Evolutionary conservation across 2,113 vertebrate genomes (phyloP), one percentile per base, ranked within the genome.

Genomic region (Tringa solitaria): DNA sequence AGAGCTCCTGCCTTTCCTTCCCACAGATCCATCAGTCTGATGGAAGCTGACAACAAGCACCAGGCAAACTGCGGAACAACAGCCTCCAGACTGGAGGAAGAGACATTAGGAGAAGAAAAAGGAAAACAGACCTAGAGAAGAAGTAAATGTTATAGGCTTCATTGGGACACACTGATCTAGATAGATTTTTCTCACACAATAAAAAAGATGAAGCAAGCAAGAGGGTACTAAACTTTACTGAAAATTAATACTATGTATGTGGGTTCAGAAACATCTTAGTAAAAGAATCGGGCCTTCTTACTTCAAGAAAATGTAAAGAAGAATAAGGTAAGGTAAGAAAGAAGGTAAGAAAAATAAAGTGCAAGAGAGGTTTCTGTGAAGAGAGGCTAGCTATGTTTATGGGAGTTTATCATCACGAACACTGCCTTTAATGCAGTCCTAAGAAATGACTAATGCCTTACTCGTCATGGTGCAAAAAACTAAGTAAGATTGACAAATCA

Each of bases 291-390:
- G 51, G 33, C 59, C 65, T 90, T 93, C 82, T 95, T 93, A 95
- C 88, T 90, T 93, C 69, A 84, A 70, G 61, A 72, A 96, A 97
- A 97, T 79, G 19, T n/a, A n/a, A n/a, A n/a, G n/a, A n/a, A n/a
- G n/a, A n/a, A n/a, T n/a, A n/a, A n/a, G n/a, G n/a, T n/a, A n/a
- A n/a, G n/a, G n/a, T n/a, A n/a, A n/a, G n/a, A n/a, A n/a, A n/a
- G n/a, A n/a, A n/a, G n/a, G 30, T 59, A 33, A 67, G 17, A 48
- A 84, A 90, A 91, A 70, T 46, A 8, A 87, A 78, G 20, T 50
- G 51, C 68, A 87, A 45, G 46, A 39, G 11, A 41, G 19, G 14
- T 17, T 84, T 84, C 53, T 83, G 7, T 20, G 39, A 73, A 73
- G 28, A 96, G 14, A 96, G 43, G 39, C 48, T 48, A 92, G 46